phyloP scores from a whole-genome alignment of 1,140 invertebrate genomes.

The Mycetomoellerius zeteki region DNA sequence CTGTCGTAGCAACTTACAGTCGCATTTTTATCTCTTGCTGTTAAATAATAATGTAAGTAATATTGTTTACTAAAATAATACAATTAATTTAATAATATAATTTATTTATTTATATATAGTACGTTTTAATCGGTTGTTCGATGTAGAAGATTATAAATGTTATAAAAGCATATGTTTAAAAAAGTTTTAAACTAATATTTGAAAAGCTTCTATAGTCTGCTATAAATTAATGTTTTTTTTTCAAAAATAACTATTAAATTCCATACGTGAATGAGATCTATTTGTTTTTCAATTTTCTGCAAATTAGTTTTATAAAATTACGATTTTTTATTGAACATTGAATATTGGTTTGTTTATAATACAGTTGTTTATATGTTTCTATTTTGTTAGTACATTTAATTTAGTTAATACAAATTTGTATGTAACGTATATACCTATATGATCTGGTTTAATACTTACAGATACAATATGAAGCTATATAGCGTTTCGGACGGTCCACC shows the following conservation, averaged over 20 bases:
- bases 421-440: not conserved
- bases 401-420: not conserved
- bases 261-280: too few relatives aligned
- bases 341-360: not conserved
- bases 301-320: not conserved
- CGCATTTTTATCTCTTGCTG: not conserved
- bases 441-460: not conserved
- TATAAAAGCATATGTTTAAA: not conserved
- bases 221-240: not conserved
- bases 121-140: not conserved
- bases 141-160: not conserved
- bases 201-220: not conserved
- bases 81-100: not conserved
- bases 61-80: slow-evolving; percentile 1
- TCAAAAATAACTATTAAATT: too few relatives aligned
- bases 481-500: slow-evolving; percentile 92
- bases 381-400: not conserved
- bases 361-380: not conserved
- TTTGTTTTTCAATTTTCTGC: not conserved
- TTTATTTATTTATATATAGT: slow-evolving; percentile 13
- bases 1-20: not conserved
- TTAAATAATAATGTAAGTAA: slow-evolving; percentile 14
- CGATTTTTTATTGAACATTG: not conserved
- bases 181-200: not conserved
- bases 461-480: slow-evolving; percentile 89